Base-by-base conservation (phyloP, 2,797 vertebrate species). In the Glossophaga mutica region DNA sequence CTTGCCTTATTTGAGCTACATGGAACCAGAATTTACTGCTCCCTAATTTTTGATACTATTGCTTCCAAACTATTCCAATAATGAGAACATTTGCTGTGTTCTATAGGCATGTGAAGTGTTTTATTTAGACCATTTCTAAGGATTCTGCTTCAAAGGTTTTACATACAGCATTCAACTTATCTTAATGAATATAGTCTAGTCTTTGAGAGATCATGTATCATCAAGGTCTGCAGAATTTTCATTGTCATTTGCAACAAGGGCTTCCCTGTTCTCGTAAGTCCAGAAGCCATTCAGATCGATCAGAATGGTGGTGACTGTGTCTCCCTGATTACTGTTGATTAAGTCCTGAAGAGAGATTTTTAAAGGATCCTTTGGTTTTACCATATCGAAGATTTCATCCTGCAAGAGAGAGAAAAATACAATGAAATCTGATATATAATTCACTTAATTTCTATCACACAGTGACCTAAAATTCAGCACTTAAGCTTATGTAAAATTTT, bases 321-420 rank as follows among this genome's bases (percentile, higher is more conserved):
- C 99, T 14, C 99, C 99, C 98, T 99, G 99, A 95, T 99, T 99
- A 97, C 99, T 99, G 98, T 98, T 99, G 91, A 99, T 99, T 98
- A 99, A 98, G 96, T 99, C 99, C 98, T 99, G 99, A 97, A 99
- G 99, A 2, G 99, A 99, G 97, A 99, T 99, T 98, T 99, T 99
- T 95, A 98, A 99, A 57, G 99, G 99, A 98, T 99, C 99, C 97
- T 99, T 99, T 55, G 99, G 99, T 98, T 99, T 99, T 96, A 99
- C 99, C 99, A 99, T 99, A 98, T 99, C 99, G 98, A 99, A 99
- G 96, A 99, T 99, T 98, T 99, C 99, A 98, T 99, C 99, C 99
- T 99, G 96, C 19, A 90, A 97, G 97, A 97, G 82, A 81, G 24
- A 87, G 74, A 88, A 71, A 86, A 84, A 71, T 65, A 71, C 1